Evolutionary conservation across 2,113 vertebrate genomes (phyloP).

Genomic region (Rutilus rutilus): DNA sequence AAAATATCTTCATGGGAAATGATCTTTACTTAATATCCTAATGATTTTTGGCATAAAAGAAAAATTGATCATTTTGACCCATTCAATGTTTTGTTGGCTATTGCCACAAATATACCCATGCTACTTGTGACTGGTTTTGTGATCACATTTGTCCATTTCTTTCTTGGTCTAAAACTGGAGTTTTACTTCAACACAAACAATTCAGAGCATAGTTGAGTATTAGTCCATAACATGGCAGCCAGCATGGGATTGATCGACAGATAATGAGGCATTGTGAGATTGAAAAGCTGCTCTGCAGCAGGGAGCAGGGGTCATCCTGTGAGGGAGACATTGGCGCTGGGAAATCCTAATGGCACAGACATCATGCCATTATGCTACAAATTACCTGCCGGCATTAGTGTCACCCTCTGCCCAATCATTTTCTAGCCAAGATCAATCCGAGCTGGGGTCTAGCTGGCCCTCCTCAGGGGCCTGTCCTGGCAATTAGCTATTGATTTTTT

Average conservation of each 20-base stretch:
- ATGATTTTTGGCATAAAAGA: no score
- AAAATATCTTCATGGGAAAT: no score
- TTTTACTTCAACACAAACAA: constrained; percentile 14
- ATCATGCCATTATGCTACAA: constrained; percentile 71
- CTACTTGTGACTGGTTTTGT: no score
- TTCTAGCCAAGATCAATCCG: constrained; percentile 65
- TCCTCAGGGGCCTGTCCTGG: constrained; percentile 38
- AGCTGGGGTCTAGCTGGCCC: constrained; percentile 51
- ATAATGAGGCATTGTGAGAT: constrained; percentile 76
- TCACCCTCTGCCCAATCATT: constrained; percentile 66
- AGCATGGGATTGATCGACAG: constrained; percentile 68
- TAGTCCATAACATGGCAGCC: constrained; percentile 68
- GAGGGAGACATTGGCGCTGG: constrained; percentile 41
- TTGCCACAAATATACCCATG: no score
- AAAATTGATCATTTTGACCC: no score
- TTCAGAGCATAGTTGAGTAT: constrained; percentile 6
- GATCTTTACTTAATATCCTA: no score
- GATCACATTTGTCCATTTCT: neutral
- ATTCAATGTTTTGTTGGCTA: no score
- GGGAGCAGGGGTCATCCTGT: constrained; percentile 47
- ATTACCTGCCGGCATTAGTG: constrained; percentile 74
- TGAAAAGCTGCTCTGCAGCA: constrained; percentile 59
- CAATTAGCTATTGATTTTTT: constrained; percentile 65
- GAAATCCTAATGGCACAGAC: constrained; percentile 67
- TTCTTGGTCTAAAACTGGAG: neutral